Base-by-base conservation (phyloP, 1,140 invertebrate species). In the Sycobia sp. region DNA sequence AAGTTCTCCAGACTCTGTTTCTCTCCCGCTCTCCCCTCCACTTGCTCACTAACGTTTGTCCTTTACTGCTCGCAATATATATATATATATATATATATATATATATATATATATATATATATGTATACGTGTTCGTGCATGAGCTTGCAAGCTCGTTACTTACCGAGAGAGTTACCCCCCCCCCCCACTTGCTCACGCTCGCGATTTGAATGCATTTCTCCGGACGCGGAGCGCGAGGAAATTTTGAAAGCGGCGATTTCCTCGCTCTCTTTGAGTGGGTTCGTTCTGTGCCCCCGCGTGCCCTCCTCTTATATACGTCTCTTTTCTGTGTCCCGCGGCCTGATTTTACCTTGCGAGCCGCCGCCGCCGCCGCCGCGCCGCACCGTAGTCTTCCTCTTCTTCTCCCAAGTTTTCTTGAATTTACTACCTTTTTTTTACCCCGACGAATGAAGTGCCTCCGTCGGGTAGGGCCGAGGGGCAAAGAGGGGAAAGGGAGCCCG, bases 1-100 rank as follows among this genome's bases (percentile, higher is more conserved):
- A 74, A 71, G 68, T 69, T 58, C 51, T 60, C 47, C 51, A 50
- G 41, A 47, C 32, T 43, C 58, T 53, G n/a, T 38, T 39, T 34
- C 39, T 18, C 18, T 4, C 32, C 54, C 47, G 56, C 47, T 39
- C 34, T 64, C 23, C 34, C 44, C 20, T 5, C 29, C 36, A 11
- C 44, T 25, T 14, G 22, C 23, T 46, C 36, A 25, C 60, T 51
- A n/a, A 16, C 46, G 38, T 57, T 47, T 27, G 57, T 56, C 38
- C 61, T 56, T 63, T 64, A 44, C 53, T 47, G 46, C 62, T 29
- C 14, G 20, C 23, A 49, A 51, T n/a, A n/a, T n/a, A n/a, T n/a
- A n/a, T n/a, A n/a, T n/a, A n/a, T n/a, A n/a, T n/a, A n/a, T n/a
- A n/a, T n/a, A n/a, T n/a, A n/a, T n/a, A n/a, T n/a, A n/a, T n/a